Percentiles rank a stretch among this genome's conserved stretches.
These are phyloP conservation scores for Mycetomoellerius zeteki DNA, from an alignment of 1,140 invertebrate genomes.

Conservation along the genomic window DNA sequence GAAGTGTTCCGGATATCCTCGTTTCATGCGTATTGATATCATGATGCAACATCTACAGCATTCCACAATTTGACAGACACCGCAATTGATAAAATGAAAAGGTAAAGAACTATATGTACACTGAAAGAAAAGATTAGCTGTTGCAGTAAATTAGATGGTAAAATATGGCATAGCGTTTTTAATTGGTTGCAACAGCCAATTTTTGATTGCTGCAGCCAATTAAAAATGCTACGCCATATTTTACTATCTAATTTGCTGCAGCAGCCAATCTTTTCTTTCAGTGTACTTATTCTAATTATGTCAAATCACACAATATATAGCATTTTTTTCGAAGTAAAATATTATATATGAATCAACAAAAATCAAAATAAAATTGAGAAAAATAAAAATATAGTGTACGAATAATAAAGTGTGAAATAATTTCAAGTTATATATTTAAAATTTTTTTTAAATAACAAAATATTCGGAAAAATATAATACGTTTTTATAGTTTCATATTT, in stretches of 20 bases:
- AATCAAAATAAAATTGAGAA: background rate
- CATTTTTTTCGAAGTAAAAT: background rate
- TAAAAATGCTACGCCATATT: too few relatives aligned
- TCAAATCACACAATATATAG: background rate
- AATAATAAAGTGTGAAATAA: background rate
- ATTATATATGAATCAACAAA: background rate
- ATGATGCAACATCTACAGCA: background rate
- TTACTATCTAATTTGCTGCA: too few relatives aligned
- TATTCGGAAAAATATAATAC: background rate
- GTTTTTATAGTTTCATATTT: background rate
- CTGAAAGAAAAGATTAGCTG: too few relatives aligned
- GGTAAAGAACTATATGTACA: background rate
- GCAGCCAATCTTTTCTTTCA: too few relatives aligned
- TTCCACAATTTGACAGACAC: background rate
- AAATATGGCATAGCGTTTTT: too few relatives aligned
- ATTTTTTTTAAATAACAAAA: constrained; percentile 16
- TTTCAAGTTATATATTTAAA: background rate
- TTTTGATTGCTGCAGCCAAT: too few relatives aligned
- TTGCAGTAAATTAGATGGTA: too few relatives aligned
- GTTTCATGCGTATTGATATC: background rate
- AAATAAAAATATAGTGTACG: too few relatives aligned
- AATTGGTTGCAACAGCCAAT: too few relatives aligned
- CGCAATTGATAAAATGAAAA: background rate
- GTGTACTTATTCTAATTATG: background rate
- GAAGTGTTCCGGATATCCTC: background rate